Base-by-base conservation (phyloP, 2,113 vertebrate genomes). In the Sminthopsis crassicaudata region DNA sequence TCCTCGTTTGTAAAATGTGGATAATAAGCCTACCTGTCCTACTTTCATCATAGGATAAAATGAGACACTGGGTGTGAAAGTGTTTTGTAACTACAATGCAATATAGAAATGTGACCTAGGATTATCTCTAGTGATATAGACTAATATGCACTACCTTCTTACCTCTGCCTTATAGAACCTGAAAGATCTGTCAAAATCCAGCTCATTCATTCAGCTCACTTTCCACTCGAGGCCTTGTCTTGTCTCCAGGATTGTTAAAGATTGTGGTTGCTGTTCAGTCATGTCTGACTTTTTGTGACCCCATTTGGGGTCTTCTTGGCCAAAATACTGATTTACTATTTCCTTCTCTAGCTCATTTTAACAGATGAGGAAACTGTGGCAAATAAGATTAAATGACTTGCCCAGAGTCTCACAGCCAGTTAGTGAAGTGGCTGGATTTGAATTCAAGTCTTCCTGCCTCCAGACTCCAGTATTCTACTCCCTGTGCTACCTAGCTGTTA, bases 371-470 rank as follows among this genome's bases (percentile, higher is more conserved):
- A 84, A 23, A 84, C 16, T 8, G n/a, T 42, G 67, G 16, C n/a
- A 84, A 84, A 84, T n/a, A 60, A 57, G 94, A 55, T 95, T 93
- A 92, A 93, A 67, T 53, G 96, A 94, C 51, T 27, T 88, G 57
- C 30, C 93, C n/a, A 23, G 76, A 90, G 30, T n/a, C 57, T 30
- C 36, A 53, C 46, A 94, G 93, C n/a, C 22, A 42, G 36, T n/a
- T 8, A 51, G 54, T 53, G 23, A 30, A 30, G 90, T 94, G 53
- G 67, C 8, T 91, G 91, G 67, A 94, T 25, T 53, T 54, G 91
- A 95, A 93, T 55, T 94, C 96, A 97, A 93, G 91, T 96, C 91
- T 19, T 52, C 90, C 51, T 50, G 90, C 30, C 90, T 94, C 51
- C 25, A 88, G 94, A 95, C 3, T 7, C 19, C 19, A 84, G n/a